Evolutionary conservation across 2,888 invertebrate species (phyloP), one percentile per base, ranked within the genome.

Genomic region (Cecidostiba fungosa): DNA sequence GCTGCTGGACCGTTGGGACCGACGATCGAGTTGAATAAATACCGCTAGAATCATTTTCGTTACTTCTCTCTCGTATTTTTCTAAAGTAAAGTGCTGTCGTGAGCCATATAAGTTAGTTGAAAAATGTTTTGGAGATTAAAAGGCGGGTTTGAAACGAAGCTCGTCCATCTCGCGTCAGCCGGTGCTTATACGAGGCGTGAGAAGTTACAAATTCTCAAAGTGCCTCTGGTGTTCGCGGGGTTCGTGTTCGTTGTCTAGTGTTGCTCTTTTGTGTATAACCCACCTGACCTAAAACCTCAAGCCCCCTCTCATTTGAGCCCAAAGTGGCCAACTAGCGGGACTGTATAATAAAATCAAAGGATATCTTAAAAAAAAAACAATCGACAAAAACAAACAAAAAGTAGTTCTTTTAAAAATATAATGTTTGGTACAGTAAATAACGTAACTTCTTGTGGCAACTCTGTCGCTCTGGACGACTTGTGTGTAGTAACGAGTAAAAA

Each of bases 211-310:
- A 79, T 81, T 85, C 77, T 76, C 81, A 86, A 87, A 87, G 89
- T 90, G 90, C 90, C 88, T 90, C 89, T 90, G 92, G 91, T 90
- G 88, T 92, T 93, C 92, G 92, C 91, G 92, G 93, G 94, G 93
- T 94, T 94, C 94, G 94, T 97, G 97, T 97, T 97, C 97, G 96
- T 97, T 97, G 97, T 97, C 97, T 97, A 96, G 96, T 96, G 96
- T 96, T 96, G 88, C 89, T 94, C 96, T 97, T 96, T 97, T 97
- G 97, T 97, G 96, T 97, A 96, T 97, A 92, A 90, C 93, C 92
- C 90, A 88, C 88, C 88, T 87, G 87, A 88, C 88, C 89, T 83
- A 73, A 84, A 88, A 89, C 83, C 87, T 85, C 87, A 59, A 87
- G n/a, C 43, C 84, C 82, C 73, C 72, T 84, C 80, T 84, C 77